Base-by-base conservation (phyloP, 2,797 vertebrate species). In the Aselliscus stoliczkanus region DNA sequence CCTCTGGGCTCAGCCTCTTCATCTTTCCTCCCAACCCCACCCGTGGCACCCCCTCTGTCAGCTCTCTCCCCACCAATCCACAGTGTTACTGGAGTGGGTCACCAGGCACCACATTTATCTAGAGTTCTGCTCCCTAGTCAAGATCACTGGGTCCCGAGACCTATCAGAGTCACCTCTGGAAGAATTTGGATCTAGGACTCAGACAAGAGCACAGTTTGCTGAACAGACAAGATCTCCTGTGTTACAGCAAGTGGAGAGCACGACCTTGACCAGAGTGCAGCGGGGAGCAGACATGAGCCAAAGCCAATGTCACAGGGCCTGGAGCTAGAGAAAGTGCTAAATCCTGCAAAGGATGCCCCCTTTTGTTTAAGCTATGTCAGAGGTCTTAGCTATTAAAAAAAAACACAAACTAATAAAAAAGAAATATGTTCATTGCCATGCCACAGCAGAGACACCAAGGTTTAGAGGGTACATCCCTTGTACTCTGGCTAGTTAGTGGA, bases 271-370 rank as follows among this genome's bases (percentile, higher is more conserved):
- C 56, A 6, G 17, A 92, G 47, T 2, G 31, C 6, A 50, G 29
- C 29, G 21, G 3, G 25, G 56, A 64, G 29, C 2, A 0, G 47
- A 50, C 5, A 13, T 12, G 39, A 42, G 13, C 1, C 17, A 29
- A 17, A 37, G 17, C 44, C 11, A 3, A 17, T 0, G 0, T 5
- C 42, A 2, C 4, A 15, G 2, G 11, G 17, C 25, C 56, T 25
- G n/a, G 42, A 39, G 7, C 37, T 18, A 14, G 10, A 86, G 50
- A 47, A 86, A 83, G 73, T 1, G 4, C 20, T 15, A 7, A 23
- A 54, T 67, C 25, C 56, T 39, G 1, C 27, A 34, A 29, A 31
- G 6, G 7, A 7, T 9, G 3, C 39, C 42, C 27, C 9, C 60
- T n/a, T 47, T 29, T 27, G 7, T 31, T 80, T 50, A 37, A 12